Conservation (phyloP, 1,140 invertebrate genomes). For the Rhizoglyphus robini region DNA sequence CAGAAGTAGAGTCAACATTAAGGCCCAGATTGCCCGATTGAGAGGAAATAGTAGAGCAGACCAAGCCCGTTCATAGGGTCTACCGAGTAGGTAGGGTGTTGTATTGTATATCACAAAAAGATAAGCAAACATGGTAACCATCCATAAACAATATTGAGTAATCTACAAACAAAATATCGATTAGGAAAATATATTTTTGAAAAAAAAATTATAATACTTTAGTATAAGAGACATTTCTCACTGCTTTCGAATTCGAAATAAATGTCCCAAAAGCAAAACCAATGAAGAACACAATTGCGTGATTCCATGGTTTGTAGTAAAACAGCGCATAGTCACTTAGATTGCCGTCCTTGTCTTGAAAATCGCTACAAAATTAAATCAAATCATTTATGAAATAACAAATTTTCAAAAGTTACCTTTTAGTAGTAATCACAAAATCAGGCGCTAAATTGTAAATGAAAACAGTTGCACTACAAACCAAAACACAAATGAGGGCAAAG, state of each 20-base stretch:
- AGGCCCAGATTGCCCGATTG: constrained; percentile 60
- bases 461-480: background rate
- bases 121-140: background rate
- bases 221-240: too few relatives aligned
- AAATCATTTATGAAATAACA: background rate
- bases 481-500: background rate
- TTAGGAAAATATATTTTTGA: constrained; percentile 12
- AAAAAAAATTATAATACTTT: too few relatives aligned
- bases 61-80: background rate
- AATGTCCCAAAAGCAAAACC: constrained; percentile 38
- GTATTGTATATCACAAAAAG: background rate
- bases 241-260: too few relatives aligned
- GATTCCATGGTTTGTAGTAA: constrained; percentile 52
- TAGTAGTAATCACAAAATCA: background rate
- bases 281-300: constrained; percentile 39
- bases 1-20: constrained; percentile 66
- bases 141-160: constrained; percentile 7
- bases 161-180: background rate
- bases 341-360: background rate
- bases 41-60: constrained; percentile 23
- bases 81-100: background rate
- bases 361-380: constrained; percentile 12
- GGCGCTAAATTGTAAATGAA: constrained; percentile 10
- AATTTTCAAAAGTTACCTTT: background rate
- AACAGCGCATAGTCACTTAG: constrained; percentile 65